Conservation (phyloP, 2,888 invertebrate genomes). For the Aphidoletes aphidimyza region DNA sequence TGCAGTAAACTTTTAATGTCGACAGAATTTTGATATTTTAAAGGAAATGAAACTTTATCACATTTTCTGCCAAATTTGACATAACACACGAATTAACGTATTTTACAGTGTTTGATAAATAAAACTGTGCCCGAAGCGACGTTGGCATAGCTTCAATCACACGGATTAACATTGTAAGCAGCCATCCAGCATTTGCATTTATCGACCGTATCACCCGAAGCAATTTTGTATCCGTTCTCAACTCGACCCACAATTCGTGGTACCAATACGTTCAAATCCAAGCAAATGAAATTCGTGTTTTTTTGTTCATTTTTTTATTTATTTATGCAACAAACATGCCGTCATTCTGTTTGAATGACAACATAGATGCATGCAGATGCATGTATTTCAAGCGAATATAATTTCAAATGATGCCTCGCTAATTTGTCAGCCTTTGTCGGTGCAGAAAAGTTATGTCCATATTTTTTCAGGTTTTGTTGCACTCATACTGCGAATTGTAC, state of each 20-base stretch:
- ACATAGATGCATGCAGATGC: neutral
- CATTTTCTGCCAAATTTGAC: constrained; percentile 3
- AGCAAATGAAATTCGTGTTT: constrained; percentile 36
- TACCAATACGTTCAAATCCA: no score
- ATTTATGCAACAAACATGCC: neutral
- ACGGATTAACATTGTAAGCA: neutral
- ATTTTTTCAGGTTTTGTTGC: no score
- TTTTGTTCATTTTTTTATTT: neutral
- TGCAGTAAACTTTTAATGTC: no score
- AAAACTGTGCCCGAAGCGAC: neutral
- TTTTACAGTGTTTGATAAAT: neutral
- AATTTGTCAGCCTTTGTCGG: neutral
- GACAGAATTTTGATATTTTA: neutral
- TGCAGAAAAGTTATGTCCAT: neutral
- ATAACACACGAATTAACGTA: neutral
- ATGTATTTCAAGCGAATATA: neutral
- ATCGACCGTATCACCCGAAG: neutral
- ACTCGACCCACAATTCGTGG: no score
- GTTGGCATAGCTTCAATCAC: constrained; percentile 18
- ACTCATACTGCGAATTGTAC: no score
- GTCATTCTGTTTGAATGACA: neutral
- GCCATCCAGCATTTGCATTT: neutral
- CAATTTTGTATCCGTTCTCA: no score
- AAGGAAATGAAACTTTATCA: neutral
- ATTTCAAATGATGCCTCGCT: neutral